A percentile compares a stretch with the other conserved stretches of the same genome.
Evolutionary conservation across 2,797 vertebrate species (phyloP).

Genomic region (Rhabdomys pumilio): DNA sequence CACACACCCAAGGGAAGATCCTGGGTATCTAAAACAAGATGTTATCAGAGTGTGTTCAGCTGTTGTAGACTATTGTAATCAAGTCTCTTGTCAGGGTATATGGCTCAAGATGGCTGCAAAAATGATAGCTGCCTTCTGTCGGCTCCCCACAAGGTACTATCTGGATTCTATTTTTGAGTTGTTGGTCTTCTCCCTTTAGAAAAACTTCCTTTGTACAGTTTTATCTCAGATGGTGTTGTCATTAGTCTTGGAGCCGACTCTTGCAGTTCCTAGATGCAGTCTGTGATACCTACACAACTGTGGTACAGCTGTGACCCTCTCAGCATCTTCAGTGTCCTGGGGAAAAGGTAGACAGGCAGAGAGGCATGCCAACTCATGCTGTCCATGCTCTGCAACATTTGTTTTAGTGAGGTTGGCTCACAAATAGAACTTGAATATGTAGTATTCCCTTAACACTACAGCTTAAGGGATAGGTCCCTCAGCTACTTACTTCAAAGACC

Average conservation of each 20-base stretch:
- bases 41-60: no score
- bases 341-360: background rate
- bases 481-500: background rate
- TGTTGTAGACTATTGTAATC: no score
- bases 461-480: background rate
- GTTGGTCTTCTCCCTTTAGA: background rate
- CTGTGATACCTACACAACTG: background rate
- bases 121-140: no score
- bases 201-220: background rate
- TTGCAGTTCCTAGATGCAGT: background rate
- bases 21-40: no score
- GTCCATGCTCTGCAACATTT: background rate
- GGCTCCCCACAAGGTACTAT: background rate
- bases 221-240: no score
- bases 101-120: no score
- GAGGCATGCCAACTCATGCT: background rate
- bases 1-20: no score
- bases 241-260: background rate
- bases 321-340: background rate
- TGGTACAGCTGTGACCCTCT: background rate
- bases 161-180: background rate
- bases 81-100: no score
- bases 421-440: slow-evolving; percentile 32
- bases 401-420: background rate
- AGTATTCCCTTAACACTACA: background rate